These are phyloP conservation scores for Melangyna quadrimaculata DNA, from an alignment of 2,888 invertebrate genomes.

Conservation along the genomic window DNA sequence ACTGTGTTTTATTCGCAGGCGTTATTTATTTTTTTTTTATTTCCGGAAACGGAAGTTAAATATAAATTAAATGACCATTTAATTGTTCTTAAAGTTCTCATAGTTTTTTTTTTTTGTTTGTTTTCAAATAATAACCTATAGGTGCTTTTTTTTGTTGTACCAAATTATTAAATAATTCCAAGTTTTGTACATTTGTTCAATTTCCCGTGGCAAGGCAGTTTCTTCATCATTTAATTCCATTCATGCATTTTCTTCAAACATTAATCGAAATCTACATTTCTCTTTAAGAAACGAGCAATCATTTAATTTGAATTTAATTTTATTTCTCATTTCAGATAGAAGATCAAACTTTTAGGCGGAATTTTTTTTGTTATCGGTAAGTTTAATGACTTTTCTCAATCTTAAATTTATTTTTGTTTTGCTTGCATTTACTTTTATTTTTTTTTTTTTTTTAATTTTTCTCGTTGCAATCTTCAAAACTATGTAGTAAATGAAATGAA, in stretches of 20 bases:
- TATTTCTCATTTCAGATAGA: slow-evolving; percentile 55
- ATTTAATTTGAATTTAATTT: not conserved
- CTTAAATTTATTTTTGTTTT: not conserved
- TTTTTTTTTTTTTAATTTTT: not conserved
- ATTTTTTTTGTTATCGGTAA: slow-evolving; percentile 69
- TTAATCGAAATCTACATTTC: not conserved
- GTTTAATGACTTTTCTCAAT: slow-evolving; percentile 63
- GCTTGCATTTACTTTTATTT: too few species aligned
- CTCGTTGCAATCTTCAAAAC: not conserved
- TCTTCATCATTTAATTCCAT: not conserved
- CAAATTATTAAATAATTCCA: not conserved
- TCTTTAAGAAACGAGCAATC: not conserved
- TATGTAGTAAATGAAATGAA: not conserved
- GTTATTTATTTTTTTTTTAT: not conserved
- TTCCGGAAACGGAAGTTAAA: not conserved
- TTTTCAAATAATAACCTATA: too few species aligned
- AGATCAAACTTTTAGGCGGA: slow-evolving; percentile 61
- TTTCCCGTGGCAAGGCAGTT: not conserved
- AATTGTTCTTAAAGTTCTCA: not conserved
- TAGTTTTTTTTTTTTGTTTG: not conserved
- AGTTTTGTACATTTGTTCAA: not conserved
- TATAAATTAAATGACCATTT: not conserved
- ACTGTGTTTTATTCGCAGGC: not conserved
- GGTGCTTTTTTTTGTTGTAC: not conserved
- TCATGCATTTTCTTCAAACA: not conserved